A percentile compares a stretch with the other conserved stretches of the same genome.
Conservation (phyloP, 2,797 vertebrate genomes). For the Dipus sagitta region DNA sequence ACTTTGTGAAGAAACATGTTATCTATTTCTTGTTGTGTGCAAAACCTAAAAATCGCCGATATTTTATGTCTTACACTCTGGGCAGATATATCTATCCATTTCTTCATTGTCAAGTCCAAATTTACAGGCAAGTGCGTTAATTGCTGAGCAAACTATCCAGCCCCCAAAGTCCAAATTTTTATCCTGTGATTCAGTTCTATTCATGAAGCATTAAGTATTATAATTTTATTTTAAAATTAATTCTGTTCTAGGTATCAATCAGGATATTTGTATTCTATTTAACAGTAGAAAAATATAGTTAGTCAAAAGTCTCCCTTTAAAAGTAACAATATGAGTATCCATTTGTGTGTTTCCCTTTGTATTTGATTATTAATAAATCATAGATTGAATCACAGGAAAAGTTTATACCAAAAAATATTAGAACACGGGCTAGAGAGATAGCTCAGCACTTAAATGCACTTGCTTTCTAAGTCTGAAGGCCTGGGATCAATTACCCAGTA, state of each 20-base stretch:
- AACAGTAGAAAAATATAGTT: background rate
- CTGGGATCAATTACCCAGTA: too few relatives aligned
- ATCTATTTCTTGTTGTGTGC: background rate
- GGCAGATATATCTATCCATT: background rate
- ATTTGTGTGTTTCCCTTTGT: background rate
- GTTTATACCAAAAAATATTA: background rate
- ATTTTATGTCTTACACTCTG: background rate
- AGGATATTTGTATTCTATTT: conserved; percentile 30
- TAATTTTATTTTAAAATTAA: background rate
- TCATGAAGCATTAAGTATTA: background rate
- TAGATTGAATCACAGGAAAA: background rate
- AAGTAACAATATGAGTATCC: background rate
- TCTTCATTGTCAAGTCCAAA: background rate
- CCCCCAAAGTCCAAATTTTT: background rate
- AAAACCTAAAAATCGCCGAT: background rate
- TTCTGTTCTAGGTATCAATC: background rate
- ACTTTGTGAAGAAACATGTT: background rate
- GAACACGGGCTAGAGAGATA: background rate
- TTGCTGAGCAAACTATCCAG: too few relatives aligned
- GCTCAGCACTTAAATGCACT: too few relatives aligned
- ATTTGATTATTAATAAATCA: background rate
- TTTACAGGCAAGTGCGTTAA: background rate
- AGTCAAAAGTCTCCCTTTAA: background rate
- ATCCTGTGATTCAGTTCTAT: background rate
- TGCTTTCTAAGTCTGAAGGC: too few relatives aligned